Evolutionary conservation across 2,888 invertebrate genomes (phyloP), one percentile per base, ranked within the genome.

Genomic region (Ecliptopera silaceata): DNA sequence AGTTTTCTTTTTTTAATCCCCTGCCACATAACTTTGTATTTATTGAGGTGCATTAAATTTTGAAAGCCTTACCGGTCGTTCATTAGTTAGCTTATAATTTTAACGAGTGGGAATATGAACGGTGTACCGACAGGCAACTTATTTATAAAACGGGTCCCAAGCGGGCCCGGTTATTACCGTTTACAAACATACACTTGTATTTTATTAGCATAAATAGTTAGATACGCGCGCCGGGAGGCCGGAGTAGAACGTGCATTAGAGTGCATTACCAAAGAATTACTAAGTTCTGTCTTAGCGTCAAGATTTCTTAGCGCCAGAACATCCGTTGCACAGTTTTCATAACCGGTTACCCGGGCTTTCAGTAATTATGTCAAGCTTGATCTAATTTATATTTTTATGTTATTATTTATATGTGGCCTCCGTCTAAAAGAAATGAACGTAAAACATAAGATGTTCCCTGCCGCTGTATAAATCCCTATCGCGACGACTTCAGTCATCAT

Each of bases 361-460:
- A 62, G 63, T 64, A 70, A 69, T 75, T 70, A 64, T 71, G 68
- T 64, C 65, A 66, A 68, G 63, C 68, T 55, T 74, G 72, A 67
- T 72, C 72, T 59, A 53, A 67, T 70, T 71, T n/a, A n/a, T n/a
- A n/a, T n/a, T n/a, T n/a, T n/a, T n/a, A n/a, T n/a, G n/a, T n/a
- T n/a, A n/a, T n/a, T n/a, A n/a, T n/a, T 56, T 64, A 57, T 51
- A 32, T 63, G 62, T 68, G 68, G 59, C 74, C 71, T 71, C 65
- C 55, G 60, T 55, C 70, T 70, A 73, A 66, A 70, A 72, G 69
- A 69, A 69, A 70, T 63, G 46, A 29, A 22, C 60, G 45, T 62
- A 67, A 61, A 67, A 68, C 47, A 62, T 57, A 59, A 42, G 43
- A 52, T 54, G 61, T 66, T 62, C 59, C 56, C 34, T 56, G 65